Conservation (phyloP, 2,797 vertebrate genomes). For the Emys orbicularis region DNA sequence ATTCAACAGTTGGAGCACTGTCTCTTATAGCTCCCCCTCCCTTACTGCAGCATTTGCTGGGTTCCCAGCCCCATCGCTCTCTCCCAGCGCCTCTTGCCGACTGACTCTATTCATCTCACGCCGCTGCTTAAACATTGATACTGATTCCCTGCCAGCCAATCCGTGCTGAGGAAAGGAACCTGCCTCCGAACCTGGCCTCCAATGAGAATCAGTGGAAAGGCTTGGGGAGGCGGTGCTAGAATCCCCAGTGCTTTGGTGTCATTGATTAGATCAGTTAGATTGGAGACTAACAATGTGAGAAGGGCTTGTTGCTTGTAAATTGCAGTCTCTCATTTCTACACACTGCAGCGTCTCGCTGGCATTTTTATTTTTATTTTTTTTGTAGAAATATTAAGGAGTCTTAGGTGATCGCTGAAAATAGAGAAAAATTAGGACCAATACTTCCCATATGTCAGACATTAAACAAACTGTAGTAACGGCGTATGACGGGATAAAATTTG, state of each 20-base stretch:
- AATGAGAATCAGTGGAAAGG: constrained; percentile 68
- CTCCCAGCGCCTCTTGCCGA: constrained; percentile 80
- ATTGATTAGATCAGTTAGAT: constrained; percentile 78
- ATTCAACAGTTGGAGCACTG: constrained; percentile 85
- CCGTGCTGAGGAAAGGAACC: constrained; percentile 66
- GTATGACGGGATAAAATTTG: neutral
- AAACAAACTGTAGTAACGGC: neutral
- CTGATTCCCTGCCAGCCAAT: constrained; percentile 93
- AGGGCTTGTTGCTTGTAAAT: neutral
- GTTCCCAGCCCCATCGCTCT: constrained; percentile 2
- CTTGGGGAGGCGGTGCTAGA: constrained; percentile 79
- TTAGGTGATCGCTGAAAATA: neutral
- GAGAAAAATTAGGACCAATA: neutral
- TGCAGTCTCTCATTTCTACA: neutral
- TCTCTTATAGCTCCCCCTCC: constrained; percentile 54
- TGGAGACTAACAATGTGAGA: constrained; percentile 23
- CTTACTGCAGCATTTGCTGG: constrained; percentile 68
- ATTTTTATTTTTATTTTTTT: neutral
- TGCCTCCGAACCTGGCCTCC: constrained; percentile 65
- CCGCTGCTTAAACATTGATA: constrained; percentile 97
- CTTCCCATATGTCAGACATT: too few relatives aligned
- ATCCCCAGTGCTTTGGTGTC: constrained; percentile 67
- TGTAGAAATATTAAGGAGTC: neutral
- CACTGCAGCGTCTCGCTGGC: neutral
- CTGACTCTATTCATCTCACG: constrained; percentile 95